phyloP scores from a whole-genome alignment of 2,113 vertebrate species.

The Oxyura jamaicensis region DNA sequence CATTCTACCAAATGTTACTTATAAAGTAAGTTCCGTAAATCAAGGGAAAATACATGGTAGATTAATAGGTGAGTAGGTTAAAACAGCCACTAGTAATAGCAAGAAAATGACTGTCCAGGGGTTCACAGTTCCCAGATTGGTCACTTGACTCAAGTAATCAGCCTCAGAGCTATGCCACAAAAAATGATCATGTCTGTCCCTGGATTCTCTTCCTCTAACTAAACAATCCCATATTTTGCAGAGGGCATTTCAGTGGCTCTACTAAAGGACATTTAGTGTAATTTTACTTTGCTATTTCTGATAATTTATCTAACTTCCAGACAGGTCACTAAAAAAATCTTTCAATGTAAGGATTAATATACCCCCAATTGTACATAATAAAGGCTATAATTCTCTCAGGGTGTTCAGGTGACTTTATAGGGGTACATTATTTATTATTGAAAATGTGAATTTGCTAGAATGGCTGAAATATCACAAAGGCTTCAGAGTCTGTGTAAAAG shows the following conservation, averaged over 20 bases:
- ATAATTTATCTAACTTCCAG: slow-evolving; percentile 60
- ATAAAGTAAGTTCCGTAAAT: slow-evolving; percentile 45
- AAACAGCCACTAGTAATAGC: slow-evolving; percentile 47
- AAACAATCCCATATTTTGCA: slow-evolving; percentile 62
- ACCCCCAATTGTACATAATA: slow-evolving; percentile 53
- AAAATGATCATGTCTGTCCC: slow-evolving; percentile 49
- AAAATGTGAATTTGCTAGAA: slow-evolving; percentile 49
- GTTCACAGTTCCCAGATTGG: slow-evolving; percentile 46
- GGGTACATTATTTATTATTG: slow-evolving; percentile 57
- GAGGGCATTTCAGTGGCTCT: slow-evolving; percentile 36
- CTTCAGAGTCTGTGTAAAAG: not conserved
- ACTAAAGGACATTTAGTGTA: slow-evolving; percentile 55
- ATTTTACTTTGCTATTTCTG: slow-evolving; percentile 60
- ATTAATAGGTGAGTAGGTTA: slow-evolving; percentile 68
- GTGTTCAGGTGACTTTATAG: slow-evolving; percentile 48
- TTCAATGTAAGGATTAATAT: slow-evolving; percentile 55
- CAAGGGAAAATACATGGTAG: slow-evolving; percentile 18
- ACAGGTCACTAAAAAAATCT: slow-evolving; percentile 58
- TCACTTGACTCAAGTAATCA: slow-evolving; percentile 43
- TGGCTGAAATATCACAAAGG: slow-evolving; percentile 41
- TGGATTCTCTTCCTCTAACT: slow-evolving; percentile 41
- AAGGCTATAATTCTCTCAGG: slow-evolving; percentile 48
- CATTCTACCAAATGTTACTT: slow-evolving; percentile 22
- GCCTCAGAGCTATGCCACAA: slow-evolving; percentile 44
- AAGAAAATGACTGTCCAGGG: slow-evolving; percentile 46